These are phyloP conservation scores for Scaptodrosophila latifasciaeformis DNA, from an alignment of 2,888 invertebrate species.

Conservation along the genomic window DNA sequence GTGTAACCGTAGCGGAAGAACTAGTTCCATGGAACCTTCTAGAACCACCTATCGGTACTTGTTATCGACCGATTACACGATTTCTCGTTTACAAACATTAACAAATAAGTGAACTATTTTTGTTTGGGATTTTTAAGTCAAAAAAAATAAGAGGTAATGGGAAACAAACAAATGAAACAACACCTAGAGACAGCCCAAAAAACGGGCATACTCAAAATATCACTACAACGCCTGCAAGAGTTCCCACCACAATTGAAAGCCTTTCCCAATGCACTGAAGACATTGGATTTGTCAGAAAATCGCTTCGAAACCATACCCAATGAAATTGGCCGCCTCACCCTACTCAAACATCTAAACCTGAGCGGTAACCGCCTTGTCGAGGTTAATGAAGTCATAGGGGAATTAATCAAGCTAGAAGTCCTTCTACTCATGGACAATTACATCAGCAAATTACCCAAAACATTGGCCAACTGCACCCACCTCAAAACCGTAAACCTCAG, in stretches of 20 bases:
- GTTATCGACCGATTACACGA: no score
- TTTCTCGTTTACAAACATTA: no score
- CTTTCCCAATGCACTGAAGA: conserved; percentile 84
- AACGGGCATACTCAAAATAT: conserved; percentile 94
- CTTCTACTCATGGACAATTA: conserved; percentile 88
- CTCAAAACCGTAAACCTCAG: conserved; percentile 86
- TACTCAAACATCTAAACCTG: conserved; percentile 83
- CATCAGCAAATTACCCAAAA: conserved; percentile 80
- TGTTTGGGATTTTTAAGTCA: conserved; percentile 1
- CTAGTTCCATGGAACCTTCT: no score
- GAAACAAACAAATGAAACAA: conserved; percentile 91
- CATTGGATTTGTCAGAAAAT: conserved; percentile 94
- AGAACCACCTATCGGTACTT: conserved; percentile 24
- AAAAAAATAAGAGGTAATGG: conserved; percentile 79
- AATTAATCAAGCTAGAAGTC: conserved; percentile 83
- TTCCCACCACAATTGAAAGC: conserved; percentile 80
- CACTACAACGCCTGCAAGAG: conserved; percentile 84
- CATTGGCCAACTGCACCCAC: conserved; percentile 80
- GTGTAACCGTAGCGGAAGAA: no score
- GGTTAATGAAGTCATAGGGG: conserved; percentile 81
- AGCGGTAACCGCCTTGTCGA: conserved; percentile 88
- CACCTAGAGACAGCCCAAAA: conserved; percentile 96
- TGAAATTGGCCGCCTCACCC: conserved; percentile 84
- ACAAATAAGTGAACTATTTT: background rate
- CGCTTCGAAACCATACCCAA: conserved; percentile 86